Base-by-base conservation (phyloP, 2,888 invertebrate species). In the Pseudeuparius sepicola region DNA sequence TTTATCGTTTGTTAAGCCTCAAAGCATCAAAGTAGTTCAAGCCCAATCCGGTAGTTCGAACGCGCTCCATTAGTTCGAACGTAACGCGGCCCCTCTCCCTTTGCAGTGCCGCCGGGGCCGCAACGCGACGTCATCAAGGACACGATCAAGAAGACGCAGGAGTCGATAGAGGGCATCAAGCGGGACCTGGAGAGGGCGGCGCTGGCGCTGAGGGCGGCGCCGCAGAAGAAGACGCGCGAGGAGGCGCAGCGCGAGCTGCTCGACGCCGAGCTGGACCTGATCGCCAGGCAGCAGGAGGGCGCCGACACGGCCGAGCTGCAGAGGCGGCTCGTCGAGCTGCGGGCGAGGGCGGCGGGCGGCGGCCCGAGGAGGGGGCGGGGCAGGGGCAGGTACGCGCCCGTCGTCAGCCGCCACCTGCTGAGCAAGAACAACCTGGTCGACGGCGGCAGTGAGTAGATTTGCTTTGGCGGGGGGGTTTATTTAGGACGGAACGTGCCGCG, bases 241-340 rank as follows among this genome's bases (percentile, higher is more conserved):
- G 50, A 52, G 28, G 39, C 47, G 2, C 51, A 52, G 25, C 41
- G 41, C 24, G 90, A 92, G 54, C 76, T 93, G 31, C 66, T 93
- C 6, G 93, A 93, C 55, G 84, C 88, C 1, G 93, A 94, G 56
- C 60, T 93, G 53, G 93, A 94, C 57, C 66, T 93, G 44, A 86
- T 90, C 51, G 85, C 83, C 2, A 87, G 87, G 47, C 87, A 90
- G 53, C 86, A 78, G 60, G 82, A 82, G 54, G 92, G 92, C 0
- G 84, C 79, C 35, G 92, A 93, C 47, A 86, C 88, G 1, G 72
- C 81, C 0, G 86, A 84, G 45, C 65, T 92, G 30, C 75, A 82
- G 49, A 82, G 79, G 56, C 79, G 75, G 53, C 71, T 89, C 16
- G 68, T 73, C 4, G 88, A 89, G 44, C 65, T 93, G 33, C 73